phyloP scores from a whole-genome alignment of 2,113 vertebrate species.

The Embiotoca jacksoni region DNA sequence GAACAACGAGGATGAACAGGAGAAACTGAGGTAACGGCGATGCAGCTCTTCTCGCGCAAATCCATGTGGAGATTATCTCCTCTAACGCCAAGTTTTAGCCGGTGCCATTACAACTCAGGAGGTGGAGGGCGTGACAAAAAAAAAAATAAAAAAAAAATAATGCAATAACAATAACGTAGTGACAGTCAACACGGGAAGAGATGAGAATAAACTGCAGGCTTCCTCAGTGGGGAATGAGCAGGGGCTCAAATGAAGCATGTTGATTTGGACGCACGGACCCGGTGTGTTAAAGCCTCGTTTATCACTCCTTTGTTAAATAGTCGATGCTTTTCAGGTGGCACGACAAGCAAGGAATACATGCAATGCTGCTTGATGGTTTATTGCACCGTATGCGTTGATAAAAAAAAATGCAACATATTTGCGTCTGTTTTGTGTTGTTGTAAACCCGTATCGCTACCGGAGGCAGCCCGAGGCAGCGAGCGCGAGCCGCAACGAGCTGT shows the following conservation, averaged over 20 bases:
- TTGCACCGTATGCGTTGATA: not conserved
- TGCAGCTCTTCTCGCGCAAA: not conserved
- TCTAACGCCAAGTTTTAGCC: conserved; percentile 59
- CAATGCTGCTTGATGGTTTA: not conserved
- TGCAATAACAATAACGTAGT: not conserved
- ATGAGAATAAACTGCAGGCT: not conserved
- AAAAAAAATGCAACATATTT: not conserved
- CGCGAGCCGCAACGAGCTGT: conserved; percentile 54
- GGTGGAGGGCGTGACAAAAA: conserved; percentile 31
- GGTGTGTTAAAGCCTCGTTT: conserved; percentile 15
- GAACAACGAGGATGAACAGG: conserved; percentile 40
- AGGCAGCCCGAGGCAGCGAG: conserved; percentile 7
- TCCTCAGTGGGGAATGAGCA: conserved; percentile 6
- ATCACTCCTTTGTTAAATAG: conserved; percentile 7
- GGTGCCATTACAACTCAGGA: conserved; percentile 45
- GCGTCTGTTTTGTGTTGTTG: conserved; percentile 5
- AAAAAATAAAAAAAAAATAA: not conserved
- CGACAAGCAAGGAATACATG: too few relatives aligned
- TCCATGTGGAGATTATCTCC: conserved; percentile 31
- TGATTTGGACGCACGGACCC: conserved; percentile 16
- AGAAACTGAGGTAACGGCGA: conserved; percentile 61
- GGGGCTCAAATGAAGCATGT: conserved; percentile 8
- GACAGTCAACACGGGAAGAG: not conserved
- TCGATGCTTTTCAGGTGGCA: not conserved
- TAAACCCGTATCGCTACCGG: conserved; percentile 5